Base-by-base conservation (phyloP, 2,888 invertebrate genomes). In the Microplitis deprimator region DNA sequence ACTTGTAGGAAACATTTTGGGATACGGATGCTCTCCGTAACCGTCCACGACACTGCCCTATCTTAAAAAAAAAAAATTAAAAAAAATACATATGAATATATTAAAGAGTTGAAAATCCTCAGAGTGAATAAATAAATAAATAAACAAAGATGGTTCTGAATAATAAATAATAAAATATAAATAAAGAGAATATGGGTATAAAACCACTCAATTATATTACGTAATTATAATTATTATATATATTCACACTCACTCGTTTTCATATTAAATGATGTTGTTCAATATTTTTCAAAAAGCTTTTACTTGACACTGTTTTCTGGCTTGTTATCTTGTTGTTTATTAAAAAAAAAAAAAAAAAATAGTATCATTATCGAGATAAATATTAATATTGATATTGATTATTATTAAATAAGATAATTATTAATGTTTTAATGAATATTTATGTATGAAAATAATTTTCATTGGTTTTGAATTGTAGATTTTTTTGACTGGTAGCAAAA, bases 31-130 rank as follows among this genome's bases (percentile, higher is more conserved):
- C 77, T 82, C 82, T 88, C 87, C 88, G 88, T 88, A 88, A 86
- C 87, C 88, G 88, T 88, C 88, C 88, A 88, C 87, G 85, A 87
- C 88, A 88, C 88, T 88, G 88, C 88, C 88, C 88, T 87, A 84
- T 85, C 83, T 85, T 85, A 84, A 83, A 82, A 83, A 77, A 79
- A 81, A 82, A 79, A 82, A 73, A 73, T 59, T 67, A 68, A 60
- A 68, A 72, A 70, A 74, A 75, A 68, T 70, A 77, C 73, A 38
- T 69, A 70, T 67, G 41, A 75, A 71, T 17, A 39, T 39, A 69
- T 10, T 60, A 72, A 60, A 38, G 29, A 71, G 6, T 29, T 20
- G 2, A 68, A 59, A 39, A 40, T 59, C 8, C 68, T 73, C 60
- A 68, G 73, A 64, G 69, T 75, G 60, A 77, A 73, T 77, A 72